These are phyloP conservation scores for Acronicta aceris DNA, from an alignment of 2,888 invertebrate species.

Conservation along the genomic window DNA sequence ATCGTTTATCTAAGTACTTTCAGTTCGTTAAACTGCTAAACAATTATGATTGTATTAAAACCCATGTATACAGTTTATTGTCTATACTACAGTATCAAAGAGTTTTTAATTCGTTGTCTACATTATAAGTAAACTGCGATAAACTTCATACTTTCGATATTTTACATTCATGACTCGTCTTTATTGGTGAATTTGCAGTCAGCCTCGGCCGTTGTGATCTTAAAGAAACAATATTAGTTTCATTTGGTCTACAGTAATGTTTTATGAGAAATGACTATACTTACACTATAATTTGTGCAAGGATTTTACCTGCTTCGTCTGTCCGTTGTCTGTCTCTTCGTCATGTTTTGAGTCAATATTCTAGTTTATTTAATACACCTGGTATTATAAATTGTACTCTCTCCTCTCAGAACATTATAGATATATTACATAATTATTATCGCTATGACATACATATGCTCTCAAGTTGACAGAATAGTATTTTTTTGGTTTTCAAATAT, in stretches of 20 bases:
- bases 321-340: too few relatives aligned
- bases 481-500: too few relatives aligned
- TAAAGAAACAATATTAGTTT: slow-evolving; percentile 35
- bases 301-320: too few relatives aligned
- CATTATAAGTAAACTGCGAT: slow-evolving; percentile 41
- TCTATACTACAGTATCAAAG: slow-evolving; percentile 31
- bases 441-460: too few relatives aligned
- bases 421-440: too few relatives aligned
- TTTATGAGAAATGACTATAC: slow-evolving; percentile 4
- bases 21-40: slow-evolving; percentile 56
- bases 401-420: too few relatives aligned
- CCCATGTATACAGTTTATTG: slow-evolving; percentile 41
- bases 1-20: slow-evolving; percentile 63
- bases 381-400: too few relatives aligned
- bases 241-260: slow-evolving; percentile 22
- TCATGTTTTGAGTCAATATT: slow-evolving; percentile 9
- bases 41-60: slow-evolving; percentile 50
- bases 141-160: slow-evolving; percentile 56
- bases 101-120: slow-evolving; percentile 32
- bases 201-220: slow-evolving; percentile 54
- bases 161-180: slow-evolving; percentile 58
- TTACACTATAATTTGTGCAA: too few relatives aligned
- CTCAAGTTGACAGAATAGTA: too few relatives aligned
- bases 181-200: slow-evolving; percentile 60
- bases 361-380: slow-evolving; percentile 24